These are phyloP conservation scores for Myotis planiceps DNA, from an alignment of 2,797 vertebrate species.

Conservation along the genomic window DNA sequence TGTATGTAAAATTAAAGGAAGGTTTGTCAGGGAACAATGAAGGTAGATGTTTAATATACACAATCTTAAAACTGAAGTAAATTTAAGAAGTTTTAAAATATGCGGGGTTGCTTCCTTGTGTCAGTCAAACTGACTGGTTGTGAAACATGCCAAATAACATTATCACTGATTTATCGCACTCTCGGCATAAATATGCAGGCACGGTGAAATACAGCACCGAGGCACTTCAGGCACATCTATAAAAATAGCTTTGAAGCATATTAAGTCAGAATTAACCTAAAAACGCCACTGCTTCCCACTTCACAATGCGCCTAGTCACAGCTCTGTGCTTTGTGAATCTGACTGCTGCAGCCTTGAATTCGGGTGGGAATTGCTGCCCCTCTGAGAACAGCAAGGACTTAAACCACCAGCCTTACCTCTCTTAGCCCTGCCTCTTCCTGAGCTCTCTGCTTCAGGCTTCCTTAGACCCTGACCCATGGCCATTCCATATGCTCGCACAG, in stretches of 20 bases:
- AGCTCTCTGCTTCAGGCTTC: not conserved
- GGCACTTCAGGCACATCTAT: slow-evolving; percentile 47
- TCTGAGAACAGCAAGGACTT: not conserved
- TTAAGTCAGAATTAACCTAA: slow-evolving; percentile 78
- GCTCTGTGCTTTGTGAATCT: not conserved
- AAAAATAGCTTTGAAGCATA: slow-evolving; percentile 76
- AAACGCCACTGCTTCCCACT: slow-evolving; percentile 59
- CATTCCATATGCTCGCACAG: not conserved
- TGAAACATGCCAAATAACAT: slow-evolving; percentile 77
- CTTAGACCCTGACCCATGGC: not conserved
- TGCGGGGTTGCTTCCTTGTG: slow-evolving; percentile 37
- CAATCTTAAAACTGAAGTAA: slow-evolving; percentile 21
- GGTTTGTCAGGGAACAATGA: slow-evolving; percentile 9
- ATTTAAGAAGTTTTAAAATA: slow-evolving; percentile 63
- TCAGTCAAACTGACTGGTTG: slow-evolving; percentile 75
- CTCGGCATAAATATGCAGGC: slow-evolving; percentile 62
- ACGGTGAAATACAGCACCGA: slow-evolving; percentile 54
- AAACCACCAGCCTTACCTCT: no score
- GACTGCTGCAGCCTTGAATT: not conserved
- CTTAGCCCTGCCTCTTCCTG: not conserved
- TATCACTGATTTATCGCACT: slow-evolving; percentile 75
- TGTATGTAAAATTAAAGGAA: slow-evolving; percentile 12
- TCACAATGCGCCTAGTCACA: not conserved
- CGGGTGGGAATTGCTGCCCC: not conserved
- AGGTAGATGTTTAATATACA: slow-evolving; percentile 15